phyloP scores from a whole-genome alignment of 2,113 vertebrate species.

The Coracopsis vasa region DNA sequence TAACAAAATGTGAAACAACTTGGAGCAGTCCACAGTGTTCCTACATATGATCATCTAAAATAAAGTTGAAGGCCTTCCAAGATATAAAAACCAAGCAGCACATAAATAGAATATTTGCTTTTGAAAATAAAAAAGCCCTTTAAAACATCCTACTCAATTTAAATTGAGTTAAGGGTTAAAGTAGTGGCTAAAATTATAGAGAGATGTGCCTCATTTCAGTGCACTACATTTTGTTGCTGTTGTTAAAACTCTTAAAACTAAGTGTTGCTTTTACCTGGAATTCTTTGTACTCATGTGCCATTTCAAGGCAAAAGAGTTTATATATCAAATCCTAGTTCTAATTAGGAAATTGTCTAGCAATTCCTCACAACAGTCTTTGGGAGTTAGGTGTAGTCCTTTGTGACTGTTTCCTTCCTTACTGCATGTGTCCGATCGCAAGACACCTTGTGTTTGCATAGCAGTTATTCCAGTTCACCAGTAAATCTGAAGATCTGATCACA shows the following conservation, averaged over 20 bases:
- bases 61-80: background rate
- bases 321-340: background rate
- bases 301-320: background rate
- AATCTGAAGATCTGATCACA: background rate
- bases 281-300: background rate
- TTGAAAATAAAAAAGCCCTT: background rate
- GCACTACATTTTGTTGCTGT: background rate
- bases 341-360: background rate
- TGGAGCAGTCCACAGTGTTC: background rate
- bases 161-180: background rate
- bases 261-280: background rate
- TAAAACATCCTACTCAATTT: background rate
- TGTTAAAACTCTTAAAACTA: background rate
- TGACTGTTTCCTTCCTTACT: background rate
- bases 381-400: background rate
- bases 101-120: background rate
- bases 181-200: background rate
- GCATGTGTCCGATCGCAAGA: fast-evolving
- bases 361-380: background rate
- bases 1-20: background rate
- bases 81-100: background rate
- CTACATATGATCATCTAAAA: background rate
- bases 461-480: background rate
- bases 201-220: background rate
- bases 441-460: background rate